Evolutionary conservation across 37 sponge, comb jelly and placozoan species (phyloP), one percentile per base, ranked within the genome.

Genomic region (Hexactinellida sp.): DNA sequence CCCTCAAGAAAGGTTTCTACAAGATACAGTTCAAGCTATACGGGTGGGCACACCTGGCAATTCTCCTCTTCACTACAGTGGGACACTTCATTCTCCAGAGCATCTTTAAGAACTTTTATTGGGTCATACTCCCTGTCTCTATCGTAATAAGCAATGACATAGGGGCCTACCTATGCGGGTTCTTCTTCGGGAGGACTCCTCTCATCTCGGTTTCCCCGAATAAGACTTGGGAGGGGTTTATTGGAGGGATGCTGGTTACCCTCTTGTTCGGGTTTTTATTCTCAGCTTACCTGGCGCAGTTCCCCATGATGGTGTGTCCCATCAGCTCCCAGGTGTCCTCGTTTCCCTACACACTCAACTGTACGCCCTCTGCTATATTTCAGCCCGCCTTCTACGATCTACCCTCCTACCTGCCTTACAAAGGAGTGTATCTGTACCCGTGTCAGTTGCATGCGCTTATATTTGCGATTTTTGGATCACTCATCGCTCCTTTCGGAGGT

Each of bases 221-320:
- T 85, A 97, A 97, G 88, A 97, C 98, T 0, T 97, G 98, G 98
- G 98, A 97, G 83, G 98, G 98, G 1, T 97, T 97, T 55, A 87
- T 97, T 28, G 98, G 98, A 32, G 98, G 91, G 0, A 85, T 92
- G 47, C 41, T 87, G 10, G 89, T 91, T 37, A 97, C 98, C 0
- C 39, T 97, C 36, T 24, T 97, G 28, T 95, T 93, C 83, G 98
- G 90, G 36, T 86, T 97, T 3, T 28, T 86, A 3, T 85, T 87
- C 52, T 47, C 94, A 0, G 89, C 87, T 41, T 23, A 94, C 32
- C 90, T 95, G 36, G 87, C 90, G 76, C 90, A 88, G 36, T 92
- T 84, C 86, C 86, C 93, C 16, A 82, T 19, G 7, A 16, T 86
- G 21, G 84, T 83, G 23, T 86, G 87, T 54, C 86, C 86, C 3